Percentiles rank a stretch among this genome's conserved stretches.
These are phyloP conservation scores for Scaptodrosophila latifasciaeformis DNA, from an alignment of 2,888 invertebrate genomes.

Conservation along the genomic window DNA sequence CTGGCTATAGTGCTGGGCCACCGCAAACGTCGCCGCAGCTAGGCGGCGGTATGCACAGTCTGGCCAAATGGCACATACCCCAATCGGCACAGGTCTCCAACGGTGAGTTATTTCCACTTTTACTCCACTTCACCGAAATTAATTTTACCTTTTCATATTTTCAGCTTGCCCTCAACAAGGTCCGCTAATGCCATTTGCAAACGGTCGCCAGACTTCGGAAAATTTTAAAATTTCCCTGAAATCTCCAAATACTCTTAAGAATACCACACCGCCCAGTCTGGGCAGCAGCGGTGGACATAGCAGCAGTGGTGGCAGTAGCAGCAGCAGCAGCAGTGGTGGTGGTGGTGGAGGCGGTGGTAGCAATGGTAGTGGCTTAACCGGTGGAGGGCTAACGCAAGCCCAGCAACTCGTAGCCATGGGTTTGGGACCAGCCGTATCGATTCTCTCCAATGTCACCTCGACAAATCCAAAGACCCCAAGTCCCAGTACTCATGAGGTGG, in stretches of 20 bases:
- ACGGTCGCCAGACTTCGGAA: conserved; percentile 74
- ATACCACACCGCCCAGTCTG: conserved; percentile 70
- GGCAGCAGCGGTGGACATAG: conserved; percentile 39
- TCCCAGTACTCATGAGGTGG: conserved; percentile 81
- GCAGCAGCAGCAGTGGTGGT: conserved; percentile 16
- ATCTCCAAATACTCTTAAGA: conserved; percentile 75
- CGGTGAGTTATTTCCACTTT: conserved; percentile 67
- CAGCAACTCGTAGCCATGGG: conserved; percentile 63
- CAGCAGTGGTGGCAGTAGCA: conserved; percentile 25
- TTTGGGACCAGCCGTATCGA: conserved; percentile 67
- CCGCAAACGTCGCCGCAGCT: conserved; percentile 74
- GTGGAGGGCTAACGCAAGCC: conserved; percentile 30
- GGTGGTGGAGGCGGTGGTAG: too few relatives aligned
- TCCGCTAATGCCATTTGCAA: conserved; percentile 73
- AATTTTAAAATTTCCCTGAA: conserved; percentile 75
- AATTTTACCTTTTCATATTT: neutral
- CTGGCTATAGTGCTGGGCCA: conserved; percentile 76
- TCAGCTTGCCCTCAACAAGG: conserved; percentile 72
- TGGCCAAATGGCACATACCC: conserved; percentile 85
- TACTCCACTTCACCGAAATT: neutral
- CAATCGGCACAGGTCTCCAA: conserved; percentile 75
- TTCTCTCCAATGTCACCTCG: conserved; percentile 78
- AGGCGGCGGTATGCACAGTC: conserved; percentile 64
- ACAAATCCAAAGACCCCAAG: conserved; percentile 91
- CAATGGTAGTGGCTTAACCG: conserved; percentile 42